Evolutionary conservation across 2,113 vertebrate species (phyloP).

Genomic region (Megaceryle maxima): DNA sequence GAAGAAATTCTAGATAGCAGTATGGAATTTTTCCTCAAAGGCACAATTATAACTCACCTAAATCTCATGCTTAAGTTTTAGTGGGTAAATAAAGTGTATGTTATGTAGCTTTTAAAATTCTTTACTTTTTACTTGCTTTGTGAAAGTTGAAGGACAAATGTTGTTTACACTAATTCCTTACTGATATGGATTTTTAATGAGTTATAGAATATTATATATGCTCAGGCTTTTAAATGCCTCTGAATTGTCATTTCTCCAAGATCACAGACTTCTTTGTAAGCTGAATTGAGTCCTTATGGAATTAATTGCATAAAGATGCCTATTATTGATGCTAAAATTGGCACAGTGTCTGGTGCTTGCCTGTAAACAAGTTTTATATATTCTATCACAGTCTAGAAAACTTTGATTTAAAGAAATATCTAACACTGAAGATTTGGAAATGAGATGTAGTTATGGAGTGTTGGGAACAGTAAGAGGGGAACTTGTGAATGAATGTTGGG

Average conservation of each 20-base stretch:
- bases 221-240: neutral
- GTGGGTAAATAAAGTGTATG: neutral
- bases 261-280: neutral
- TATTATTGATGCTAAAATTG: neutral
- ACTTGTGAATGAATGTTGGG: neutral
- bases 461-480: neutral
- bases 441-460: neutral
- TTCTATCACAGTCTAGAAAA: neutral
- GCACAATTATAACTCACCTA: neutral
- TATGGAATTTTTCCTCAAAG: neutral
- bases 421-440: neutral
- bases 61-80: neutral
- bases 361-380: neutral
- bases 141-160: neutral
- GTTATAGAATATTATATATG: neutral
- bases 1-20: neutral
- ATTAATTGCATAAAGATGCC: neutral
- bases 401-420: neutral
- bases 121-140: neutral
- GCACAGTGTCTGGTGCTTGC: neutral
- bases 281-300: neutral
- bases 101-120: neutral
- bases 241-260: neutral
- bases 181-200: neutral
- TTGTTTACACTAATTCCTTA: neutral